A percentile compares a stretch with the other conserved stretches of the same genome.
These are phyloP conservation scores for Hydroisotoma schaefferi DNA, from an alignment of 2,888 invertebrate genomes.

Conservation along the genomic window DNA sequence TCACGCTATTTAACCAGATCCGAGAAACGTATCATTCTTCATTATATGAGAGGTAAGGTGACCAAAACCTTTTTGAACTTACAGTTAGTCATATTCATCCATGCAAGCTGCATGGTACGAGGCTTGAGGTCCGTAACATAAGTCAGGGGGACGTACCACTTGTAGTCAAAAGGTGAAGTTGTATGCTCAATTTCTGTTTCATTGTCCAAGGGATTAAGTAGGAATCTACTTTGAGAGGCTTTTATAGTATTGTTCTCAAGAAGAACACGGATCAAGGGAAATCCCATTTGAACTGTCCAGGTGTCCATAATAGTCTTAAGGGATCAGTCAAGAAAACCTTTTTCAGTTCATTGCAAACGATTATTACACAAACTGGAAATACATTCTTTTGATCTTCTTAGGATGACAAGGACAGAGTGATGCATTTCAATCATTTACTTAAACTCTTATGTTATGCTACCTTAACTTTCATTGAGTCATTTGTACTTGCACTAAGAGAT, in stretches of 20 bases:
- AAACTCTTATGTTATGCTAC: slow-evolving; percentile 51
- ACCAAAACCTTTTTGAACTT: slow-evolving; percentile 52
- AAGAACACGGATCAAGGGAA: slow-evolving; percentile 69
- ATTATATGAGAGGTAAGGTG: not conserved
- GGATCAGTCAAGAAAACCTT: not conserved
- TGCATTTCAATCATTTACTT: not conserved
- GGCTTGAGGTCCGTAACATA: slow-evolving; percentile 67
- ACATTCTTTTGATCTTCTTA: not conserved
- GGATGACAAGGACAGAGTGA: not conserved
- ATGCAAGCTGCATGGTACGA: slow-evolving; percentile 60
- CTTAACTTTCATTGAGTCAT: slow-evolving; percentile 62
- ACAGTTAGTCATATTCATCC: slow-evolving; percentile 81
- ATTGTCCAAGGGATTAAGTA: slow-evolving; percentile 48
- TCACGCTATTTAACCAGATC: too few species aligned
- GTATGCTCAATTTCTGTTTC: slow-evolving; percentile 48
- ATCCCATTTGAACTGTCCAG: slow-evolving; percentile 80
- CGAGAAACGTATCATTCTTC: not conserved
- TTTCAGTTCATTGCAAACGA: not conserved
- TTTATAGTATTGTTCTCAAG: slow-evolving; percentile 62
- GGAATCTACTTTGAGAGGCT: slow-evolving; percentile 65
- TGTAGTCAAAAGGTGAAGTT: slow-evolving; percentile 53
- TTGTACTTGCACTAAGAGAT: slow-evolving; percentile 63
- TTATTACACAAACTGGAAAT: not conserved
- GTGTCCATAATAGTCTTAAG: slow-evolving; percentile 65
- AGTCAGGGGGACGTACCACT: slow-evolving; percentile 76